A percentile compares a stretch with the other conserved stretches of the same genome.
phyloP scores from a whole-genome alignment of 2,113 vertebrate genomes.

The Otis tarda region DNA sequence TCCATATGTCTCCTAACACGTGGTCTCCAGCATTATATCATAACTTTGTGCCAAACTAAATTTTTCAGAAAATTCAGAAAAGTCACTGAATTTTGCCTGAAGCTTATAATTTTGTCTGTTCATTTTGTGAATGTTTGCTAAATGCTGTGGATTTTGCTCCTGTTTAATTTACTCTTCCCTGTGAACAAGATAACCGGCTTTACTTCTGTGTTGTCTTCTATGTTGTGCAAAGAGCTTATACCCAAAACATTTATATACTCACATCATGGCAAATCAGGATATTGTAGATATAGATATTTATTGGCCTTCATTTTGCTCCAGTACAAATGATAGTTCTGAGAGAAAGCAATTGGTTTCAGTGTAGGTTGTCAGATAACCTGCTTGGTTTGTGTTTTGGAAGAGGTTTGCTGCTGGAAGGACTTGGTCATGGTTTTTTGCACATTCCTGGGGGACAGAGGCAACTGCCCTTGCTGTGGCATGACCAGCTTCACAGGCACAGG shows the following conservation, averaged over 20 bases:
- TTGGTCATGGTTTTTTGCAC: accelerated
- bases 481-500: accelerated
- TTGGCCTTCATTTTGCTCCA: not conserved
- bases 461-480: accelerated
- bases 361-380: too few species aligned
- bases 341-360: not conserved
- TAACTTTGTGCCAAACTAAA: not conserved
- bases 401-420: not conserved
- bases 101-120: not conserved
- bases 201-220: not conserved
- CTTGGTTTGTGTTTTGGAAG: not conserved
- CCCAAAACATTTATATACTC: not conserved
- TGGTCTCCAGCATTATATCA: not conserved
- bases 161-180: not conserved
- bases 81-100: not conserved
- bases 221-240: not conserved
- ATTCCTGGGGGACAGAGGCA: accelerated
- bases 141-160: not conserved
- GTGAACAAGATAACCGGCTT: not conserved
- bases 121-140: not conserved
- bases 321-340: not conserved
- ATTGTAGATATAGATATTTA: not conserved
- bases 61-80: not conserved
- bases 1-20: not conserved
- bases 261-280: not conserved